phyloP scores from a whole-genome alignment of 37 sponge, comb jelly and placozoan species.

The Geodia barretti region DNA sequence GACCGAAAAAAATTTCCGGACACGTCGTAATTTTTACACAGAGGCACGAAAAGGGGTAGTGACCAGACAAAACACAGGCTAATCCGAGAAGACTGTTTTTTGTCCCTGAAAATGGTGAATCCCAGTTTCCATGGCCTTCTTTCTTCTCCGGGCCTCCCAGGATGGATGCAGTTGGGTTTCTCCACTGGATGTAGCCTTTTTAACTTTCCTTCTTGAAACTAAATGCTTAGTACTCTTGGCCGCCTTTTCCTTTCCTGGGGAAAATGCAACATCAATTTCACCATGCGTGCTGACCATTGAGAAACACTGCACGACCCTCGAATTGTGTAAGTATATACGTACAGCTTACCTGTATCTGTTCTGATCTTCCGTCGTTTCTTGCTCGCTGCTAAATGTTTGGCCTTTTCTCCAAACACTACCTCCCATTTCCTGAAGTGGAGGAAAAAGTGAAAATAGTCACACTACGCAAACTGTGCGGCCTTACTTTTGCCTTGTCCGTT shows the following conservation, averaged over 20 bases:
- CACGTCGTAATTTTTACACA: not conserved
- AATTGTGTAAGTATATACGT: no score
- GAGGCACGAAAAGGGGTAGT: no score
- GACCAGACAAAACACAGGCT: not conserved
- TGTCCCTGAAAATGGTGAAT: slow-evolving; percentile 51
- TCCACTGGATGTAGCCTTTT: not conserved
- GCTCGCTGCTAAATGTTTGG: not conserved
- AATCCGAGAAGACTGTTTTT: slow-evolving; percentile 56
- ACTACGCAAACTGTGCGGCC: no score
- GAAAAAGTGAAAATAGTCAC: not conserved
- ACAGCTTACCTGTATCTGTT: no score
- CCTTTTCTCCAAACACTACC: not conserved
- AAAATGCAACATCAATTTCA: no score
- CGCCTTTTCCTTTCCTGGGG: no score
- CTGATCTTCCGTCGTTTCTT: not conserved
- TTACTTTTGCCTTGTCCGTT: slow-evolving; percentile 60
- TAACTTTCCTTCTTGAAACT: not conserved
- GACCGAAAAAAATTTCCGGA: not conserved
- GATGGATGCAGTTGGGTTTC: slow-evolving; percentile 62
- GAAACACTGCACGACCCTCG: no score
- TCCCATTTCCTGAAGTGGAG: slow-evolving; percentile 10
- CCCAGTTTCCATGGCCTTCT: slow-evolving; percentile 16
- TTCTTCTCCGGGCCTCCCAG: slow-evolving; percentile 62
- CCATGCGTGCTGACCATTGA: no score
- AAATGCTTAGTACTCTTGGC: not conserved